Base-by-base conservation (phyloP, 2,797 vertebrate species). In the Aplochiton taeniatus region DNA sequence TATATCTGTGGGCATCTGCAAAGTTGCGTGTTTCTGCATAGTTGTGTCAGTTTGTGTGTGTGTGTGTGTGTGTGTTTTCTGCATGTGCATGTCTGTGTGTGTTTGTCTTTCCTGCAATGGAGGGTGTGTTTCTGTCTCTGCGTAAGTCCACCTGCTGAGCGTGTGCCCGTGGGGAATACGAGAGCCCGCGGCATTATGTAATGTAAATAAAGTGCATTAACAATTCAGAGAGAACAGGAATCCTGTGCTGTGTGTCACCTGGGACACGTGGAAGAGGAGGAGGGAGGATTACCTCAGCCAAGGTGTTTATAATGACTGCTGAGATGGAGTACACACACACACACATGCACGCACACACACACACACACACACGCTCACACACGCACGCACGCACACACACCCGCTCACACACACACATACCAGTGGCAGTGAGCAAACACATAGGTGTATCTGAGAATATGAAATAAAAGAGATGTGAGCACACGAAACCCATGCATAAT, bases 111-210 rank as follows among this genome's bases (percentile, higher is more conserved):
- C 6, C 31, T 31, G 31, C 31, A 31, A 31, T 31, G 31, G 31
- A 31, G 31, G 31, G 31, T 2, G 31, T 31, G 31, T 31, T 31
- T 31, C 31, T 31, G 31, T 8, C 5, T 47, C 0, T 54, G 66
- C 68, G n/a, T 67, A 31, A 31, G 31, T n/a, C 31, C 31, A 31
- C 52, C 17, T 12, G 18, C 11, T 20, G n/a, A n/a, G n/a, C n/a
- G n/a, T n/a, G 19, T 12, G 17, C 75, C 80, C 65, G n/a, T 59
- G 63, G 76, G 80, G 68, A 82, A 77, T 78, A 75, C 76, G 68
- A 75, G 78, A 83, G 9, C 55, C 66, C 71, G 73, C 20, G 19
- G 52, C 1, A 31, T 54, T 54, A 31, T 19, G 17, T 13, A 31
- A 54, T 54, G 52, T 54, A 20, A 54, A 54, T 54, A 19, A 17